Percentiles rank a stretch among this genome's conserved stretches.
phyloP scores from a whole-genome alignment of 2,113 vertebrate species.

The Enhydra lutris region DNA sequence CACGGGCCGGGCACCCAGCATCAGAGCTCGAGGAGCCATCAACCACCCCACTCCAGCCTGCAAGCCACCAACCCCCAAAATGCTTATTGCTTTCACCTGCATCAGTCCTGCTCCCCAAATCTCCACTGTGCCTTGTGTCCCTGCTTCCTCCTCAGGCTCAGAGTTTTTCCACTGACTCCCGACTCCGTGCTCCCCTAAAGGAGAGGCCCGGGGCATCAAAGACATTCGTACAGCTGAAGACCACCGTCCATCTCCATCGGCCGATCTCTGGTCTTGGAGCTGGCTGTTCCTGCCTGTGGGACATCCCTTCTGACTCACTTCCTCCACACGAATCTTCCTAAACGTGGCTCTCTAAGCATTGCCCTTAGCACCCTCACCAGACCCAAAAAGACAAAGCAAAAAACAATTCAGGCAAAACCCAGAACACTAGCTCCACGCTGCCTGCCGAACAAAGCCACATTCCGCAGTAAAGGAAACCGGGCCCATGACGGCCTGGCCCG shows the following conservation, averaged over 20 bases:
- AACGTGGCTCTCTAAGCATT: not conserved
- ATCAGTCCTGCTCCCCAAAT: fast-evolving
- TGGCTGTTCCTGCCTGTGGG: not conserved
- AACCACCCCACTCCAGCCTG: not conserved
- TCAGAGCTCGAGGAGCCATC: not conserved
- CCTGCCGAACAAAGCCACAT: not conserved
- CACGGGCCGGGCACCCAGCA: fast-evolving
- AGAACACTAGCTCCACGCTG: not conserved
- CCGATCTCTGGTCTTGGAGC: fast-evolving
- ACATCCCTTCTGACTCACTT: not conserved
- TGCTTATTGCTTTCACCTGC: not conserved
- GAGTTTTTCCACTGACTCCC: not conserved
- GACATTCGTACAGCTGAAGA: not conserved
- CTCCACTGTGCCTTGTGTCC: not conserved
- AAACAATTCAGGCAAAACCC: not conserved
- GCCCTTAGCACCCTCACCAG: not conserved
- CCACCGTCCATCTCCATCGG: too few relatives aligned
- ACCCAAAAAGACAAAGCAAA: not conserved
- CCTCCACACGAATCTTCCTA: not conserved
- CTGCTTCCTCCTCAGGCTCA: not conserved
- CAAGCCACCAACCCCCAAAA: not conserved
- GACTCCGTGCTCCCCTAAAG: not conserved
- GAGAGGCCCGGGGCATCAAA: not conserved
- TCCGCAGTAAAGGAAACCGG: not conserved
- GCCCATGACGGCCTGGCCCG: not conserved